Percentiles rank a stretch among this genome's conserved stretches.
Evolutionary conservation across 2,888 invertebrate species (phyloP).

Genomic region (Chrysodeixis includens): DNA sequence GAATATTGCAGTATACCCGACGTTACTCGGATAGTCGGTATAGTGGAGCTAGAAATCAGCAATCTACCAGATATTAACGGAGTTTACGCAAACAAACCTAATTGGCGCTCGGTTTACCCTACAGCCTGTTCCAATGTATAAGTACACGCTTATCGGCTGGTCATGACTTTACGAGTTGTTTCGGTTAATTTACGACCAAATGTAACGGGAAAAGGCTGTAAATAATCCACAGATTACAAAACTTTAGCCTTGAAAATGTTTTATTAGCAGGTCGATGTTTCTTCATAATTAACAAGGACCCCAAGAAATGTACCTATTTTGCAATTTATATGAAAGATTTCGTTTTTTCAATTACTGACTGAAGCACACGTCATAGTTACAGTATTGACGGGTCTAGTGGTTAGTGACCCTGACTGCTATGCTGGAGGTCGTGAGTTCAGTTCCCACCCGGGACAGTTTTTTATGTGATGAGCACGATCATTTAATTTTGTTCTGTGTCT

Average conservation of each 20-base stretch:
- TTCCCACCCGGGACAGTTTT: no score
- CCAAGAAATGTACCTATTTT: background rate
- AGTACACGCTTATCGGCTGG: constrained; percentile 25
- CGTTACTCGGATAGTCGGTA: constrained; percentile 6
- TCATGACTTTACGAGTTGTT: constrained; percentile 21
- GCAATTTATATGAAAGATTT: background rate
- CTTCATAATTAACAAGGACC: background rate
- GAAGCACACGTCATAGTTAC: no score
- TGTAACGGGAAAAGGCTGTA: constrained; percentile 1
- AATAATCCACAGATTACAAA: constrained; percentile 8
- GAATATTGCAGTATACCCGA: background rate
- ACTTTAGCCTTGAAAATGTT: constrained; percentile 3
- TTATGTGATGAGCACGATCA: no score
- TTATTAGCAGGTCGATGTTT: background rate
- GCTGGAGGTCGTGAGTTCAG: no score
- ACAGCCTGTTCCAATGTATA: constrained; percentile 17
- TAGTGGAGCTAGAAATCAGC: constrained; percentile 3
- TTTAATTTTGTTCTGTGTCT: no score
- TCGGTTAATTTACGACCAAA: constrained; percentile 15
- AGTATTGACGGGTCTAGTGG: no score
- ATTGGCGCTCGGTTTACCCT: constrained; percentile 25
- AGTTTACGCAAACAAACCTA: constrained; percentile 33
- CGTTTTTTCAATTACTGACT: no score
- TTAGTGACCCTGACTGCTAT: no score
- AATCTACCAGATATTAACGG: constrained; percentile 18